Percentiles rank a stretch among this genome's conserved stretches.
Evolutionary conservation across 2,888 invertebrate genomes (phyloP).

Genomic region (Lasioglossum marginatum): DNA sequence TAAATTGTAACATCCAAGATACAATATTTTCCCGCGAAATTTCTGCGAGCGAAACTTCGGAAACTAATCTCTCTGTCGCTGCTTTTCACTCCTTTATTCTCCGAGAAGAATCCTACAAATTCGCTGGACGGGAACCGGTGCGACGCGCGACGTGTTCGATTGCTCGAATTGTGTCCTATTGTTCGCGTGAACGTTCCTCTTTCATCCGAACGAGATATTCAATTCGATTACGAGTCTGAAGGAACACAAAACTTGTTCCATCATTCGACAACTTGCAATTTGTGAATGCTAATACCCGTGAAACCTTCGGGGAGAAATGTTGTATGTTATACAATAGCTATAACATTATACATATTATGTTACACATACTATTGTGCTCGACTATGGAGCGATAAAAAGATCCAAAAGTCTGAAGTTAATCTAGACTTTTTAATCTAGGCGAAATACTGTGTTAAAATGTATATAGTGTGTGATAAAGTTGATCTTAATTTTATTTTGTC

Average conservation of each 20-base stretch:
- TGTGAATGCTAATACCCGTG: constrained; percentile 4
- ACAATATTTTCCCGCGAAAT: constrained; percentile 45
- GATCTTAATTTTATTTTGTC: too few relatives aligned
- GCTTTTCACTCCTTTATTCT: constrained; percentile 2
- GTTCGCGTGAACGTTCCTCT: constrained; percentile 19
- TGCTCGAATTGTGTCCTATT: constrained; percentile 27
- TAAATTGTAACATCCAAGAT: constrained; percentile 37
- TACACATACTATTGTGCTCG: background rate
- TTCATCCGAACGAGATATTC: background rate
- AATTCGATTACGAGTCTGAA: constrained; percentile 10
- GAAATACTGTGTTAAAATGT: background rate
- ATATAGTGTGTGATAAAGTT: background rate
- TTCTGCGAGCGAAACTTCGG: constrained; percentile 32
- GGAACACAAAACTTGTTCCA: constrained; percentile 22
- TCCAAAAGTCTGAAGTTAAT: too few relatives aligned
- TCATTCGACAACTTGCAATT: constrained; percentile 29
- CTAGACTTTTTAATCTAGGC: background rate
- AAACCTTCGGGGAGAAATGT: background rate
- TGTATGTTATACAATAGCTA: background rate
- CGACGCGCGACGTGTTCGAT: constrained; percentile 23
- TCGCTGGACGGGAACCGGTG: constrained; percentile 11
- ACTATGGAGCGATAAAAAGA: background rate
- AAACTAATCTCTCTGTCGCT: constrained; percentile 26
- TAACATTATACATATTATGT: background rate
- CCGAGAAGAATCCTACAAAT: constrained; percentile 21